Evolutionary conservation across 2,888 invertebrate species (phyloP), one percentile per base, ranked within the genome.

Genomic region (Ochlodes sylvanus): DNA sequence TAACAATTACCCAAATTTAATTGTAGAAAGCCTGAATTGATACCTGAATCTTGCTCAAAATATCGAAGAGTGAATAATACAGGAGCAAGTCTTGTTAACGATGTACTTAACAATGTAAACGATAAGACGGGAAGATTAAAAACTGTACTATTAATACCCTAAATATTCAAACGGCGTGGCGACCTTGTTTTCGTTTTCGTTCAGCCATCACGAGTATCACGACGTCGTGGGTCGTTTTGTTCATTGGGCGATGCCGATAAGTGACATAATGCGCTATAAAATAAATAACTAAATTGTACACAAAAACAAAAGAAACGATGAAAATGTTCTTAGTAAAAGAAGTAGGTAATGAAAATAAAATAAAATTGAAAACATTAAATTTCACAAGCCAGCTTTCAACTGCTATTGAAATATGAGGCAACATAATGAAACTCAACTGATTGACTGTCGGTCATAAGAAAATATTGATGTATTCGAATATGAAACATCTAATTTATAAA

Each of bases 141-240:
- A 80, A 82, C 79, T 69, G 79, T 74, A 79, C 73, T 70, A 75
- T 70, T 71, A 76, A 81, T 82, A 87, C 79, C 82, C 88, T 81
- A 87, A 89, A 92, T 90, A 86, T 80, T 78, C 85, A 87, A 73
- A 71, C 78, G 79, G 86, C 89, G 89, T 89, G 84, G 77, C 89
- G 91, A 85, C 92, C 91, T 92, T 90, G 90, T 86, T 90, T 91
- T 91, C 90, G 77, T 83, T 92, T 92, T 92, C 90, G 81, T 90
- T 90, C 76, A 74, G 74, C 69, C 74, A 72, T 63, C 71, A 68
- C 69, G 66, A 63, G 27, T 27, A 27, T 27, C 27, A 27, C 27
- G 27, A 57, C 71, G 73, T 72, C 77, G 72, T 75, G 76, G 76
- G 73, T 73, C 73, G 80, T 79, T 78, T 79, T 76, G 79, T 75